phyloP scores from a whole-genome alignment of 2,113 vertebrate genomes.

The Speoplatyrhinus poulsoni region DNA sequence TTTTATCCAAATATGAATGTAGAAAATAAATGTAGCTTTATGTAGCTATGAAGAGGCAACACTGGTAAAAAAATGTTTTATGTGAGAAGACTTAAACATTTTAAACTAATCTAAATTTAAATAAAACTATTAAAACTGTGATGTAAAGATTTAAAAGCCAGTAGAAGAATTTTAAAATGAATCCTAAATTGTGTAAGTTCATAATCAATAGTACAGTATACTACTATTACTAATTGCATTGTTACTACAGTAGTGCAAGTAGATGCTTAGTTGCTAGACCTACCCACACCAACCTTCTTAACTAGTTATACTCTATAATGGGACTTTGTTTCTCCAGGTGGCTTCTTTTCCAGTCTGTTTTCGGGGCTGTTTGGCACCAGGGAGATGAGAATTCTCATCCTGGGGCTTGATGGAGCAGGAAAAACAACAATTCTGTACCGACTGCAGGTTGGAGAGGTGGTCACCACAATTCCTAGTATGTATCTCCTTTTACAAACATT shows the following conservation, averaged over 20 bases:
- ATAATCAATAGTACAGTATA: background rate
- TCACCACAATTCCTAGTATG: constrained; percentile 98
- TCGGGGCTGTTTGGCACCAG: constrained; percentile 93
- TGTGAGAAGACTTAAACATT: too few relatives aligned
- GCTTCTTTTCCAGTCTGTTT: constrained; percentile 95
- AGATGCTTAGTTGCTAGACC: constrained; percentile 1
- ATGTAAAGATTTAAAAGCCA: too few relatives aligned
- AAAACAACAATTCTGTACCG: constrained; percentile 98
- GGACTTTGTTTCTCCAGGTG: constrained; percentile 74
- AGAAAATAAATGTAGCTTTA: too few relatives aligned
- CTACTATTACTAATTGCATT: background rate
- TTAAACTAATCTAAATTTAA: too few relatives aligned
- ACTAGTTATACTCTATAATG: background rate
- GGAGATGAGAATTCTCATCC: constrained; percentile 98
- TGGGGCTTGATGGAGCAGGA: constrained; percentile 95
- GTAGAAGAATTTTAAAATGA: too few relatives aligned
- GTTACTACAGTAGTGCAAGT: background rate
- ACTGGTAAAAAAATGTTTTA: too few relatives aligned
- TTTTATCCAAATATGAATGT: too few relatives aligned
- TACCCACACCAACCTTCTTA: constrained; percentile 10
- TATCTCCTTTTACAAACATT: constrained; percentile 15
- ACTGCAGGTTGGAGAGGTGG: constrained; percentile 96
- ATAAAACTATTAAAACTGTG: too few relatives aligned
- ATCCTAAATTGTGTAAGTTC: too few relatives aligned
- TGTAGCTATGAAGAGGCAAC: too few relatives aligned